Evolutionary conservation across 2,888 invertebrate species (phyloP), one percentile per base, ranked within the genome.

Genomic region (Nesidiocoris tenuis): DNA sequence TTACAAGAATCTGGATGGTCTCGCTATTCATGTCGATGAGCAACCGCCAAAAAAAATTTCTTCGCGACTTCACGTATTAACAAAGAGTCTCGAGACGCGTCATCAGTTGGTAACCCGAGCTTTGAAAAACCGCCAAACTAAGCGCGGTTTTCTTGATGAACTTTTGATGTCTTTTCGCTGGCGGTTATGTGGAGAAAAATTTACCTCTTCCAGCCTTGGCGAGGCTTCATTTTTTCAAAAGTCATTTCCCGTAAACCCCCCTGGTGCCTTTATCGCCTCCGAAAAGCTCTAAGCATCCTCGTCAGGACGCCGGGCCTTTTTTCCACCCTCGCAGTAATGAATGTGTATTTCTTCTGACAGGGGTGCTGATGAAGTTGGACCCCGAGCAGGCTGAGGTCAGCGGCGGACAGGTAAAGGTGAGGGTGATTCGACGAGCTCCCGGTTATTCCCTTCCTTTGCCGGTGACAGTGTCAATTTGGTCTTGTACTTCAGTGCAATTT

Each of bases 341-440:
- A 59, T 59, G 59, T 59, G 59, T 59, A 59, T 59, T 59, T 59
- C 59, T 59, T 59, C n/a, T 59, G 59, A 59, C 59, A 59, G 17
- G 18, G n/a, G 59, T 5, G 59, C 59, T 59, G 59, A 59, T 18
- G 59, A 19, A 19, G 59, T 59, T 59, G 59, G 39, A 12, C 39
- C 39, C 39, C 39, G 3, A 39, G 39, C n/a, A n/a, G 39, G 12
- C 39, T 39, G 12, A 39, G 39, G 39, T 12, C 39, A 39, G 39
- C 39, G 12, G 39, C 3, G 39, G 39, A 39, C 5, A 7, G 39
- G 39, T 12, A 12, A 39, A 39, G 39, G 39, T 39, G 12, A 12
- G 12, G 39, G 39, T 39, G 12, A 39, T 39, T 39, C 39, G 39
- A 39, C 39, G 12, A 39, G 39, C 39, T 39, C 39, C 39, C 3